Base-by-base conservation (phyloP, 2,888 invertebrate species). In the Neoaliturus tenellus region DNA sequence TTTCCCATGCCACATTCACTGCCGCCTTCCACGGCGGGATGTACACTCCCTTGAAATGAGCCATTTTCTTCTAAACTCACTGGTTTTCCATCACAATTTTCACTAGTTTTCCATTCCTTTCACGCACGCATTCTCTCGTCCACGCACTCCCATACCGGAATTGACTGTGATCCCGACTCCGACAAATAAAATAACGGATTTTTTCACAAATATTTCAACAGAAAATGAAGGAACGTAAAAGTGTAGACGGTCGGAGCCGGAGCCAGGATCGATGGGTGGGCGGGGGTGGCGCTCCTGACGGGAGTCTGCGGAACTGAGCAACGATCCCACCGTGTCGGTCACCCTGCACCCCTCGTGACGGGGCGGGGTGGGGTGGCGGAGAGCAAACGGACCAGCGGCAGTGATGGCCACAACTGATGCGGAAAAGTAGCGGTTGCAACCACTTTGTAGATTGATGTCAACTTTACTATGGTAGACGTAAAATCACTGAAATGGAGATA, bases 1-100 rank as follows among this genome's bases (percentile, higher is more conserved):
- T 95, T 91, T 96, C 96, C 93, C 95, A 94, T 31, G 96, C 96
- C 86, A 96, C 96, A 89, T 96, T 96, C 89, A 96, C 89, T 58
- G 95, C 94, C 89, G 96, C 96, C 89, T 81, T 80, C 75, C 85
- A 85, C 14, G 96, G 95, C 73, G 96, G 95, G 88, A 97, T 89
- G 89, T 93, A 93, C 87, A 94, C 93, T 85, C 93, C 92, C 48
- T 93, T 93, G 84, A 95, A 92, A 89, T 93, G 92, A 88, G 94
- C 92, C 94, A 94, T 94, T 14, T 20, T 78, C 17, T 31, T 44
- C n/a, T 33, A 20, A n/a, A 2, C 55, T 71, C 67, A 39, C 69
- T 55, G 25, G 8, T 6, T 58, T 58, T 58, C 25, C 58, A 58
- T 33, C 28, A 6, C 67, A 67, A 35, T 35, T 23, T 44, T n/a